Percentiles rank a stretch among this genome's conserved stretches.
phyloP scores from a whole-genome alignment of 2,797 vertebrate species.

The Masticophis lateralis region DNA sequence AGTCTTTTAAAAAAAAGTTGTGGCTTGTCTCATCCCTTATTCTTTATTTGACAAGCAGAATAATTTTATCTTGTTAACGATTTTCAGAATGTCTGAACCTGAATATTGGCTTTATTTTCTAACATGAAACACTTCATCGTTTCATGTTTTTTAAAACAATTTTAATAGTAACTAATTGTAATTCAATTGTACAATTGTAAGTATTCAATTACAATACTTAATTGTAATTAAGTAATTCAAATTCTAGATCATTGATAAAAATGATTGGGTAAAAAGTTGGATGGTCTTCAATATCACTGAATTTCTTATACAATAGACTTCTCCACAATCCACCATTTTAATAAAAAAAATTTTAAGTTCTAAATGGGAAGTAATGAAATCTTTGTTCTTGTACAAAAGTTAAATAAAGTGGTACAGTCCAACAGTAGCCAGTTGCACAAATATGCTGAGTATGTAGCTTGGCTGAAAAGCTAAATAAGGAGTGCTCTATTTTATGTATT shows the following conservation, averaged over 20 bases:
- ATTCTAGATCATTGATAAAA: background rate
- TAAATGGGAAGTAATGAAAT: background rate
- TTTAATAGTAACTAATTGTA: background rate
- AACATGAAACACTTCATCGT: background rate
- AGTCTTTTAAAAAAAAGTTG: background rate
- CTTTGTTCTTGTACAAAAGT: background rate
- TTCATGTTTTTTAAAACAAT: background rate
- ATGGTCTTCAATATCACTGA: background rate
- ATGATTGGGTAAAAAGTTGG: background rate
- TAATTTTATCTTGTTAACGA: background rate
- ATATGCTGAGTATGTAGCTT: background rate
- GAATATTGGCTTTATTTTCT: background rate
- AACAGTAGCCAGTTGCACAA: background rate
- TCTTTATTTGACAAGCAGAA: background rate
- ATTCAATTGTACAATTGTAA: background rate
- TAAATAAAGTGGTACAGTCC: background rate
- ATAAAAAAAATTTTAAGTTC: background rate
- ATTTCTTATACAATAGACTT: background rate
- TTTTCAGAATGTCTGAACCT: background rate
- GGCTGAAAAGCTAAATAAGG: background rate
- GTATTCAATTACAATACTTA: background rate
- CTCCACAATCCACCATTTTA: background rate
- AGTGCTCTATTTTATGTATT: background rate
- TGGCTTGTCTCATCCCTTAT: background rate
- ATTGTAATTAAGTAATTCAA: background rate